A percentile compares a stretch with the other conserved stretches of the same genome.
Conservation (phyloP, 2,113 vertebrate genomes). For the Indri indri region DNA sequence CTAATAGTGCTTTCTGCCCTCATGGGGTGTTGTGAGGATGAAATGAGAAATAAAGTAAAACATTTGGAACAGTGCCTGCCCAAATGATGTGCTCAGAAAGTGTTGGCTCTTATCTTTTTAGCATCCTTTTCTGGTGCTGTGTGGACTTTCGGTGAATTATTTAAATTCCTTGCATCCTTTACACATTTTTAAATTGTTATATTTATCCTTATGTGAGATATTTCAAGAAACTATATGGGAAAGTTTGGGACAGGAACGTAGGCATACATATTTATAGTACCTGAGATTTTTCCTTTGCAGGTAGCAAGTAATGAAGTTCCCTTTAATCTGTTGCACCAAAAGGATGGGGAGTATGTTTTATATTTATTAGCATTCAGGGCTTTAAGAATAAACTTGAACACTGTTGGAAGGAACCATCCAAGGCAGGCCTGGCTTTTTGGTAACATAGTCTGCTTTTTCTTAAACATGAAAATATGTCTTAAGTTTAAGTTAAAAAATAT, state of each 20-base stretch:
- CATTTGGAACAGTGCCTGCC: neutral
- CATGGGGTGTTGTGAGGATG: neutral
- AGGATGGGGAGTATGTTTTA: neutral
- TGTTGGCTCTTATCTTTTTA: neutral
- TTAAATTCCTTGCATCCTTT: neutral
- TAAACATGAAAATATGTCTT: neutral
- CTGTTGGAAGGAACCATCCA: neutral
- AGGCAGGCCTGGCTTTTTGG: neutral
- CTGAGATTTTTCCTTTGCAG: neutral
- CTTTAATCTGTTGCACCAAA: neutral
- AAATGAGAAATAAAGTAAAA: neutral
- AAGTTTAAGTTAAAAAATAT: slow-evolving; percentile 21
- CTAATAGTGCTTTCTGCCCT: neutral
- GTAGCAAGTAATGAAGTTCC: neutral
- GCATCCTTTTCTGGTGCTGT: neutral
- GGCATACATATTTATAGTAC: neutral
- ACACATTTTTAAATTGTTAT: neutral
- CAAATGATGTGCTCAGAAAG: neutral
- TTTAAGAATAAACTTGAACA: neutral
- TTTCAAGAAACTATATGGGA: neutral
- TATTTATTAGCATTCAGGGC: neutral
- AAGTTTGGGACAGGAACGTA: neutral
- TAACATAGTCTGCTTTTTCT: neutral
- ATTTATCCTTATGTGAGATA: neutral
- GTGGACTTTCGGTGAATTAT: neutral